Evolutionary conservation across 2,888 invertebrate genomes (phyloP), one percentile per base, ranked within the genome.

Genomic region (Sthenelais limicola): DNA sequence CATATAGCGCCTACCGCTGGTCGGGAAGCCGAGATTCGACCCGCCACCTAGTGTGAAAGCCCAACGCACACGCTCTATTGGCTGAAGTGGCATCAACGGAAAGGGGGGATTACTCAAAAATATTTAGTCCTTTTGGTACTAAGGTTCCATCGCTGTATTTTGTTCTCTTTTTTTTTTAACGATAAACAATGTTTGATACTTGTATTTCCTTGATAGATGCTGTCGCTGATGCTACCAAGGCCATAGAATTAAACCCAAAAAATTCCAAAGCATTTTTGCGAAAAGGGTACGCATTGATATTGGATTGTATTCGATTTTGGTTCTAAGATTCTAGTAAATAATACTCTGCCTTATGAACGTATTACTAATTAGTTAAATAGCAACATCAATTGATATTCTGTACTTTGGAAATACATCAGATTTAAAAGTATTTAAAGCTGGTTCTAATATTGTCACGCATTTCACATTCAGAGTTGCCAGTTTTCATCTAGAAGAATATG

Each of bases 231-330:
- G 80, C 81, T 49, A 74, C 76, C 33, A 80, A 81, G 66, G 82
- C 82, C 5, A 66, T 82, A n/a, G 54, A 77, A 26, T 58, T 84
- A 26, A 82, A 83, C 76, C 77, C 81, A 24, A 80, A 80, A 35
- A 84, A 81, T 78, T 58, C 74, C n/a, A 83, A 82, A 74, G 84
- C 83, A 47, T 79, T 76, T 68, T 69, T 82, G 0, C 80, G 84
- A 71, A 83, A 84, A 80, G 85, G 84, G 83, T 83, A 76, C 71
- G 77, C 54, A 47, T n/a, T n/a, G n/a, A n/a, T n/a, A n/a, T n/a
- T n/a, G n/a, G n/a, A n/a, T n/a, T n/a, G n/a, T n/a, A n/a, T n/a
- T 68, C 26, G 21, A 7, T 26, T 9, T 18, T 5, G 33, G 21
- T n/a, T 12, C 52, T n/a, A 21, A 18, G 52, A n/a, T 66, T 35